Evolutionary conservation across 2,113 vertebrate genomes (phyloP).

Genomic region (Mionectes macconnelli): DNA sequence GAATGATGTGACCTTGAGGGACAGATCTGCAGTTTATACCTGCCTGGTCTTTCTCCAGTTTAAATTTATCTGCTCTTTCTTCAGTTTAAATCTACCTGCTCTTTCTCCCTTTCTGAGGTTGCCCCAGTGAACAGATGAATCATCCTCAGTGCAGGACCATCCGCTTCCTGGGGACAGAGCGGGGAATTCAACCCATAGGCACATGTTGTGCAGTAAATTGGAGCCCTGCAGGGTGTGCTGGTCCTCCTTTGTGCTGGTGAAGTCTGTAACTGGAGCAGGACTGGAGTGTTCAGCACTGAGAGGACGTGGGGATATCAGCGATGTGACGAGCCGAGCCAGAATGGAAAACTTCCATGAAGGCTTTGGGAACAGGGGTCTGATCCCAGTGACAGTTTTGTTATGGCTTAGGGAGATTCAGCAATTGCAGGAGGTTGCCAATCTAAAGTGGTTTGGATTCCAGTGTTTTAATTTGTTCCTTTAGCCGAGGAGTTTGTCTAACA

Average conservation of each 20-base stretch:
- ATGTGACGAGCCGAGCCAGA: neutral
- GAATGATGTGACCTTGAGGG: neutral
- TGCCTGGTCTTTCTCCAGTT: neutral
- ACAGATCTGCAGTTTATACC: neutral
- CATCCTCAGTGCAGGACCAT: neutral
- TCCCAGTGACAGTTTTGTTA: neutral
- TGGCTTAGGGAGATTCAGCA: neutral
- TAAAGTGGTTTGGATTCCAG: neutral
- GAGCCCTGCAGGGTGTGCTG: neutral
- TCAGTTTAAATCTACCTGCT: neutral
- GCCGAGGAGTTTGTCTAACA: neutral
- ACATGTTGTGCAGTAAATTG: fast-evolving
- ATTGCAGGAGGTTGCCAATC: neutral
- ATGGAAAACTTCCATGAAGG: neutral
- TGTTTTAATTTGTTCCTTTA: neutral
- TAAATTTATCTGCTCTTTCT: neutral
- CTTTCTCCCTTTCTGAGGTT: neutral
- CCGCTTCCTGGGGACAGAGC: neutral
- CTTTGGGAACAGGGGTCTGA: neutral
- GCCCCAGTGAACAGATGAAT: neutral
- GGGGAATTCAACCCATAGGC: fast-evolving
- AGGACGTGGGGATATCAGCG: fast-evolving
- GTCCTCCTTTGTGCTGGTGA: fast-evolving
- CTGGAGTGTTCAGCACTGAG: fast-evolving
- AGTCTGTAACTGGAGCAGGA: neutral